Evolutionary conservation across 2,113 vertebrate species (phyloP).

Genomic region (Oncorhynchus tshawytscha): DNA sequence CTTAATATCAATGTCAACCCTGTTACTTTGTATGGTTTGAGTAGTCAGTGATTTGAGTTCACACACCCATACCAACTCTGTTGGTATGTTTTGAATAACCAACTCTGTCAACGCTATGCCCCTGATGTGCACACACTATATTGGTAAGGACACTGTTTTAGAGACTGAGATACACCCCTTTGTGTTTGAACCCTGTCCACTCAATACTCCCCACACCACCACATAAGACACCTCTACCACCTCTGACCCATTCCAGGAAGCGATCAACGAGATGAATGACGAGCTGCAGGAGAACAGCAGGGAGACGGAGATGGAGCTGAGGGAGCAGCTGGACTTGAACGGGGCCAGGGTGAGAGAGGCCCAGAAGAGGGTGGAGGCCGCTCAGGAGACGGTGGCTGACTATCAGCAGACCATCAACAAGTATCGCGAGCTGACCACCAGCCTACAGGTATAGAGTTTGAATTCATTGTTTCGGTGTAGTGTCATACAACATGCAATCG

Average conservation of each 20-base stretch:
- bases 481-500: too few relatives aligned
- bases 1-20: too few relatives aligned
- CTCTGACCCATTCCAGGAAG: conserved; percentile 75
- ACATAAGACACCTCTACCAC: not conserved
- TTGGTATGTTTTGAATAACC: too few relatives aligned
- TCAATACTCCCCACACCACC: not conserved
- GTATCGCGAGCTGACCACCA: conserved; percentile 88
- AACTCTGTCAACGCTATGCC: too few relatives aligned
- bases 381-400: conserved; percentile 92
- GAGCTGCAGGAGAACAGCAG: conserved; percentile 95
- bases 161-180: too few relatives aligned
- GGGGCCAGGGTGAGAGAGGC: conserved; percentile 82
- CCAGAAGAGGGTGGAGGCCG: conserved; percentile 89
- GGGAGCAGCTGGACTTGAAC: conserved; percentile 91
- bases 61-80: too few relatives aligned
- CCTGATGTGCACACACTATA: too few relatives aligned
- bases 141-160: too few relatives aligned
- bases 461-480: too few relatives aligned
- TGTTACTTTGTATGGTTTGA: too few relatives aligned
- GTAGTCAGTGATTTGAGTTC: too few relatives aligned
- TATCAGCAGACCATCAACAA: conserved; percentile 97
- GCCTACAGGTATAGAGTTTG: conserved; percentile 80
- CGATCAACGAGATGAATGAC: conserved; percentile 98
- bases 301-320: conserved; percentile 94
- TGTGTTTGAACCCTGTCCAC: not conserved